These are phyloP conservation scores for Hydroisotoma schaefferi DNA, from an alignment of 2,888 invertebrate genomes.

Conservation along the genomic window DNA sequence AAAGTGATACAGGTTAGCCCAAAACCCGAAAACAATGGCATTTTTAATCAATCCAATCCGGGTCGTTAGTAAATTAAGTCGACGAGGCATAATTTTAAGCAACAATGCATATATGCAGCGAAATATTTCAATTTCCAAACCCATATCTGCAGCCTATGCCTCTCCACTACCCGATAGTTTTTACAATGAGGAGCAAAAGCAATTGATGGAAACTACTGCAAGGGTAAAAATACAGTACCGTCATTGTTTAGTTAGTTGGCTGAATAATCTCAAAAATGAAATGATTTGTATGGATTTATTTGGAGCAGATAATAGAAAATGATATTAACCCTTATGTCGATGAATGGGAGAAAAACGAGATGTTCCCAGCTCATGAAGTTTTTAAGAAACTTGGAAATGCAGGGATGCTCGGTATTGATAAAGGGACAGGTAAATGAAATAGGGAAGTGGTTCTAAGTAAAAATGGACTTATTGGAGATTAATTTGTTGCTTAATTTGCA, in stretches of 20 bases:
- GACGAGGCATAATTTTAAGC: too few relatives aligned
- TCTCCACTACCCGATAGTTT: constrained; percentile 39
- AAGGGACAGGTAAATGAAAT: constrained; percentile 22
- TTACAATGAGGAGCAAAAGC: constrained; percentile 47
- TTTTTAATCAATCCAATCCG: too few relatives aligned
- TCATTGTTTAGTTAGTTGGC: too few relatives aligned
- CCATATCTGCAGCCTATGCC: constrained; percentile 12
- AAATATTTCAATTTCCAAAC: constrained; percentile 3
- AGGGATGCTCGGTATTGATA: constrained; percentile 57
- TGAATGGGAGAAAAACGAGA: constrained; percentile 56
- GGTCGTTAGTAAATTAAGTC: too few relatives aligned
- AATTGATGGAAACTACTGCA: constrained; percentile 42
- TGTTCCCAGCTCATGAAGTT: constrained; percentile 57
- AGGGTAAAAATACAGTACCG: constrained; percentile 31
- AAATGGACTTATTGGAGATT: not conserved
- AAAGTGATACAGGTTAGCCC: too few relatives aligned
- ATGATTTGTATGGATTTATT: constrained; percentile 7
- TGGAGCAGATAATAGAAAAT: constrained; percentile 54
- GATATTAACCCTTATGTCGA: constrained; percentile 59
- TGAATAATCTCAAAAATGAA: not conserved
- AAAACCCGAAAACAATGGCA: too few relatives aligned
- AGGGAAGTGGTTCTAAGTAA: not conserved
- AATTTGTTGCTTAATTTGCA: not conserved
- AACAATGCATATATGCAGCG: too few relatives aligned
- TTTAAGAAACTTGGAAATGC: constrained; percentile 57